Conservation (phyloP, 2,888 invertebrate genomes). For the Phengaris alcon region DNA sequence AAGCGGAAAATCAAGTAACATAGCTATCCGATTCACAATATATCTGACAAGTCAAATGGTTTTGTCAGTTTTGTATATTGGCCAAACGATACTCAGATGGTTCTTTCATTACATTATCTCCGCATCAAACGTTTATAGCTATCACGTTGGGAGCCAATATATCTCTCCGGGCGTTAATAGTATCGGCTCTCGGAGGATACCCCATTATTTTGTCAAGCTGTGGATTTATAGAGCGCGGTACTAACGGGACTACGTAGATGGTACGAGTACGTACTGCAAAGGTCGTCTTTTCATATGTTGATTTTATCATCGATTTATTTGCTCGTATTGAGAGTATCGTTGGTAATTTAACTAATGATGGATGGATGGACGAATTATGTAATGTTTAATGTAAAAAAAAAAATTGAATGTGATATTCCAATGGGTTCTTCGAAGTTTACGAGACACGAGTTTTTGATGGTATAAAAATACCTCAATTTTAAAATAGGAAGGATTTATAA, state of each 20-base stretch:
- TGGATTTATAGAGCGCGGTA: constrained; percentile 71
- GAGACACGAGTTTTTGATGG: no score
- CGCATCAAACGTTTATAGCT: constrained; percentile 48
- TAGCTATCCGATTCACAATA: no score
- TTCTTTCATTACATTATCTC: constrained; percentile 47
- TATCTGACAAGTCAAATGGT: no score
- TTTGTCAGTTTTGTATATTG: no score
- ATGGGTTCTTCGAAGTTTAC: no score
- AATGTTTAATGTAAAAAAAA: background rate
- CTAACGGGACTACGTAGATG: constrained; percentile 59
- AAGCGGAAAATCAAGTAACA: no score
- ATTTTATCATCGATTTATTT: constrained; percentile 42
- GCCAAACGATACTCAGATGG: background rate
- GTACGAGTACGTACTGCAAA: constrained; percentile 50
- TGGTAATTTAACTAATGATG: constrained; percentile 4
- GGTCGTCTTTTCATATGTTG: constrained; percentile 47
- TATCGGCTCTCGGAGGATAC: constrained; percentile 63
- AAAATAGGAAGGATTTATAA: no score
- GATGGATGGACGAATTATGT: background rate
- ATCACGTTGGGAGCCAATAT: constrained; percentile 77
- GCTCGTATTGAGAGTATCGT: constrained; percentile 37
- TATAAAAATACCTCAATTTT: no score
- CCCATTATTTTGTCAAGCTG: constrained; percentile 78
- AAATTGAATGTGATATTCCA: no score
- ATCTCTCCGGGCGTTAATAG: constrained; percentile 77